Evolutionary conservation across 2,797 vertebrate species (phyloP), one percentile per base, ranked within the genome.

Genomic region (Bradypus variegatus): DNA sequence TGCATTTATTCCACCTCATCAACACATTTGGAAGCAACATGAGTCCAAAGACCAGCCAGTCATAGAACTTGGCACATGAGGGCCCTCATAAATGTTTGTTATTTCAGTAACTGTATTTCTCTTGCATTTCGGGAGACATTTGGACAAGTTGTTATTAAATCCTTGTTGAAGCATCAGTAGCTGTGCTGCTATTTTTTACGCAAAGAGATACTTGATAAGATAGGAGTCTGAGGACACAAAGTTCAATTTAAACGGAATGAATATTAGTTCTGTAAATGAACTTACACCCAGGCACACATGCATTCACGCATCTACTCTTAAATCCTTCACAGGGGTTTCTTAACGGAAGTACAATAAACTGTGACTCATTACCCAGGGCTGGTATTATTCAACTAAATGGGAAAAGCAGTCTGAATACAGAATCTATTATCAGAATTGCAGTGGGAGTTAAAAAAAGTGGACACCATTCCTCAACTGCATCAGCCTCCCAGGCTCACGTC

Each of bases 231-330:
- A 84, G 62, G 53, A 79, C 12, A 65, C 16, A 48, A 81, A 67
- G 10, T 50, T 92, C 55, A 77, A 2, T 41, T 69, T 86, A 87
- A 89, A 86, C n/a, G 89, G 58, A 50, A 89, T 38, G 69, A 69
- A 64, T 64, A 33, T n/a, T 77, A 92, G 33, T 79, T 84, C n/a
- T 91, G 18, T 27, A 50, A 86, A 50, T 91, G n/a, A 91, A 84
- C 21, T n/a, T 50, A 19, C 3, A 15, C 31, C 62, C 4, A n/a
- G 9, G 53, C 38, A 33, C 13, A 16, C 33, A 53, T 1, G 38
- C 25, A 8, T 75, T 58, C 13, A 75, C 16, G 23, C 29, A 29
- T 69, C 27, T 55, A 36, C 13, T 81, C 62, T 91, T 64, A 91
- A 45, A 77, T 89, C 31, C 18, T 77, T 93, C 69, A 31, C 29